phyloP scores from a whole-genome alignment of 2,888 invertebrate species.

The Drepanosiphum platanoidis region DNA sequence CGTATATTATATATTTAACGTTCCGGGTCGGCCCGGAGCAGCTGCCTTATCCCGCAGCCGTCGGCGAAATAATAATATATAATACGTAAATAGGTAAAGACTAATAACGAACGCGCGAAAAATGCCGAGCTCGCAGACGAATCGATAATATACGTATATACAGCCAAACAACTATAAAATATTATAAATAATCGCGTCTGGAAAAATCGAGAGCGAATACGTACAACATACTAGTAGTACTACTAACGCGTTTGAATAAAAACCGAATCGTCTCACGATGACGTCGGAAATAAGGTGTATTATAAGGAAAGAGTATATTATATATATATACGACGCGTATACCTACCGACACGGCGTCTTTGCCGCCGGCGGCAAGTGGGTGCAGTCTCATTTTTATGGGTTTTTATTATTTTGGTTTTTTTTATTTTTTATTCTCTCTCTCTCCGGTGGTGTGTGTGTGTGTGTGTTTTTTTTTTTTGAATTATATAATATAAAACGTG shows the following conservation, averaged over 20 bases:
- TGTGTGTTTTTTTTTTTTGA: slow-evolving; percentile 49
- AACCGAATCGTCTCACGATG: background rate
- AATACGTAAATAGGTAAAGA: too few species aligned
- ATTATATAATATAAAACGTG: slow-evolving; percentile 57
- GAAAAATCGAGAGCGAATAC: background rate
- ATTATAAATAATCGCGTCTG: too few species aligned
- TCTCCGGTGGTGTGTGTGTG: background rate
- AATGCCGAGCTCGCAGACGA: too few species aligned
- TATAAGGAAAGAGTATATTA: background rate
- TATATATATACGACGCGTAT: background rate
- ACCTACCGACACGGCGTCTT: slow-evolving; percentile 15
- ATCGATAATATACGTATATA: too few species aligned
- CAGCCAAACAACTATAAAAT: too few species aligned
- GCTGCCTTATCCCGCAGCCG: too few species aligned
- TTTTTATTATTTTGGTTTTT: slow-evolving; percentile 54
- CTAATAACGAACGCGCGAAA: too few species aligned
- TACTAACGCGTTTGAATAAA: background rate
- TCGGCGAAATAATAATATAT: too few species aligned
- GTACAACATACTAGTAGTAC: background rate
- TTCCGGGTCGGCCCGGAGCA: too few species aligned
- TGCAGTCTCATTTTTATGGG: slow-evolving; percentile 60
- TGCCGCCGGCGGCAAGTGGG: slow-evolving; percentile 56
- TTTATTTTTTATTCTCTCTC: slow-evolving; percentile 25
- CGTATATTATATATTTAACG: too few species aligned
- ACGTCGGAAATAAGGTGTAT: background rate